Conservation (phyloP, 2,888 invertebrate species). For the Volucella inanis region DNA sequence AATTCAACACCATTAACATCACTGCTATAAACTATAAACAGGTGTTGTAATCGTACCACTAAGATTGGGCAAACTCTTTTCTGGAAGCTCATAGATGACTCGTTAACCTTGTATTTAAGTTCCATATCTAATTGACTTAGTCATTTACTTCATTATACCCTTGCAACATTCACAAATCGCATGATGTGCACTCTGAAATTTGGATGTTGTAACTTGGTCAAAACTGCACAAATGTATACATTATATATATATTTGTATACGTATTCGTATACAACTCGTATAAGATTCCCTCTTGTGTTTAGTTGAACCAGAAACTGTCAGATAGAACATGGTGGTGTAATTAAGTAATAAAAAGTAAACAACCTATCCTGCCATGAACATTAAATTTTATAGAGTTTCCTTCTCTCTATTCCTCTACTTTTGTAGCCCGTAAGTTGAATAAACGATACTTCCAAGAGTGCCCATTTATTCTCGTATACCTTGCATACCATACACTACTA, state of each 20-base stretch:
- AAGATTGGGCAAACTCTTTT: slow-evolving; percentile 2
- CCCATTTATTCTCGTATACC: too few relatives aligned
- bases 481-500: too few relatives aligned
- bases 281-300: slow-evolving; percentile 12
- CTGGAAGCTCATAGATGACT: slow-evolving; percentile 47
- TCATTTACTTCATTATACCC: not conserved
- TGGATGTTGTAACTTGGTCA: not conserved
- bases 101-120: slow-evolving; percentile 69
- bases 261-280: not conserved
- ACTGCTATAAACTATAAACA: slow-evolving; percentile 1
- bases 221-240: not conserved
- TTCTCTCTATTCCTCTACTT: slow-evolving; percentile 12
- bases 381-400: slow-evolving; percentile 53
- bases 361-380: slow-evolving; percentile 29
- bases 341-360: slow-evolving; percentile 71
- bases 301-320: not conserved
- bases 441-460: too few relatives aligned
- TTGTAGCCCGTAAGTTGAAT: slow-evolving; percentile 29
- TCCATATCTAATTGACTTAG: slow-evolving; percentile 42
- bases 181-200: slow-evolving; percentile 28
- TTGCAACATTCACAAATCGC: slow-evolving; percentile 25
- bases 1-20: slow-evolving; percentile 21
- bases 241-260: too few relatives aligned
- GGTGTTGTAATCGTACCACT: slow-evolving; percentile 5
- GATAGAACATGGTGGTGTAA: slow-evolving; percentile 46